Evolutionary conservation across 2,113 vertebrate genomes (phyloP), one percentile per base, ranked within the genome.

Genomic region (Vicugna pacos): DNA sequence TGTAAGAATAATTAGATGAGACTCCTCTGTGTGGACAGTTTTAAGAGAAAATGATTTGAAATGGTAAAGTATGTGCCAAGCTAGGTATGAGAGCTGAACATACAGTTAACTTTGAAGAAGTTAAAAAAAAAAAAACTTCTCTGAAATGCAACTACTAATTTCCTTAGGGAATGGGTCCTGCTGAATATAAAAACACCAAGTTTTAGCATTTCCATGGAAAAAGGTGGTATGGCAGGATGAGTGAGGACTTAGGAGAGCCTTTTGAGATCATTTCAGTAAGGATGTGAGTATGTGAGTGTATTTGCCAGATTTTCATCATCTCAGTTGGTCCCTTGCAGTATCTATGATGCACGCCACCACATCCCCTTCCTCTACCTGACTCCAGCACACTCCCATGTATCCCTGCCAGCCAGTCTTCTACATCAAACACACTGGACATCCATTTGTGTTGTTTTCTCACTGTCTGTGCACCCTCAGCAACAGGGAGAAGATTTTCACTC

Each of bases 11-110:
- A 97, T 96, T 94, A 96, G 80, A 50, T 87, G 81, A 91, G 65
- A 85, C 77, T 82, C 35, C 50, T 97, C 46, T 88, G 54, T 73
- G 42, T 91, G 91, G 93, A 90, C 32, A 91, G 85, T 73, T 95
- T 96, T 94, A 87, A 96, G 83, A 96, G 89, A 83, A 95, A 97
- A 97, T 94, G 14, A 97, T 85, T 88, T 96, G 93, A 96, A 96
- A 88, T 89, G 65, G 62, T 26, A 92, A 69, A 42, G 5, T 79
- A 38, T 50, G 12, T 56, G 84, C 89, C 81, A 94, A 70, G 17
- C 81, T 82, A 67, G 52, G 46, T 84, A 73, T 85, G 60, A 88
- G 62, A 91, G 17, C 22, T 89, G 64, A 93, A 76, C n/a, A 89
- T 48, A 52, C 16, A 64, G 84, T 50, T 92, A 92, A 67, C 48